phyloP scores from a whole-genome alignment of 2,888 invertebrate species.

The Camptogramma bilineatum region DNA sequence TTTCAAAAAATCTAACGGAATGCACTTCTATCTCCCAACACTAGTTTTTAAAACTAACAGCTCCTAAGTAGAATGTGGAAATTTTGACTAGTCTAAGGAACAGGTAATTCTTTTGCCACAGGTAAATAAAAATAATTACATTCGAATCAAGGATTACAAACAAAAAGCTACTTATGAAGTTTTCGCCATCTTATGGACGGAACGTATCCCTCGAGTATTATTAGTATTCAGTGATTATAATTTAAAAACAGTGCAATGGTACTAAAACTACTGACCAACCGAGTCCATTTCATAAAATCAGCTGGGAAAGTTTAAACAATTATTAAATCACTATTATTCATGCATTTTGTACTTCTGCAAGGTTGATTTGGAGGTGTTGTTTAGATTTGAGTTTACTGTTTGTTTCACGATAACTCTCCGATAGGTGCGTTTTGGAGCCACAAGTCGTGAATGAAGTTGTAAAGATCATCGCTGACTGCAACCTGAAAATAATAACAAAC shows the following conservation, averaged over 20 bases:
- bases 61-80: constrained; percentile 16
- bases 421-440: constrained; percentile 99
- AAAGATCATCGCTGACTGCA: constrained; percentile 96
- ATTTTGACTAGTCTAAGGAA: constrained; percentile 31
- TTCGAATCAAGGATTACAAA: constrained; percentile 1
- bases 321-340: background rate
- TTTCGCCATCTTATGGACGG: constrained; percentile 18
- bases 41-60: constrained; percentile 25
- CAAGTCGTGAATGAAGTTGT: constrained; percentile 96
- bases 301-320: background rate
- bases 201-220: constrained; percentile 11
- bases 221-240: background rate
- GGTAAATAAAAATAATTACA: constrained; percentile 2
- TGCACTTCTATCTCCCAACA: constrained; percentile 20
- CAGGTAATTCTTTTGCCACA: background rate
- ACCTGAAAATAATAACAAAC: constrained; percentile 83
- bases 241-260: constrained; percentile 4
- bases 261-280: constrained; percentile 3
- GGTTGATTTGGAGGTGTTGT: constrained; percentile 11
- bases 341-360: constrained; percentile 29
- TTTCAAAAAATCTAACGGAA: constrained; percentile 33
- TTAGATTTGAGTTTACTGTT: constrained; percentile 5
- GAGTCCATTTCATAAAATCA: constrained; percentile 16
- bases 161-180: background rate
- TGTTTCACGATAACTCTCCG: constrained; percentile 94